phyloP scores from a whole-genome alignment of 2,797 vertebrate species.

The Xerus rutilus region DNA sequence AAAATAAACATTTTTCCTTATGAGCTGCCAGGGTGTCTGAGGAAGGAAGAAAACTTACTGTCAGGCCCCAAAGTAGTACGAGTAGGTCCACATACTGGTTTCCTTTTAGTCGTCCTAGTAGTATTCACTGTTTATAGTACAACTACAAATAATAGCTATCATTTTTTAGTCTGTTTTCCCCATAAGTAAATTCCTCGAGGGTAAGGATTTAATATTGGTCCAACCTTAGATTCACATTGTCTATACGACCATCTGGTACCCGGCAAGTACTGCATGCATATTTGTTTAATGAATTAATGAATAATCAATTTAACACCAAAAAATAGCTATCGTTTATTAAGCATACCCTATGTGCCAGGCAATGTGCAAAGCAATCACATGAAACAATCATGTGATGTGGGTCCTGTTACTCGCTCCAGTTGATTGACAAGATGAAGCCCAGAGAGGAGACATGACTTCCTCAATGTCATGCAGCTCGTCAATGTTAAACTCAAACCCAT shows the following conservation, averaged over 20 bases:
- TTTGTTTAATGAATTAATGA: not conserved
- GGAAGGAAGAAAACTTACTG: constrained; percentile 13
- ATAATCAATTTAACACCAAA: not conserved
- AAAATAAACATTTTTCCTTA: constrained; percentile 72
- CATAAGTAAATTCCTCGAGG: not conserved
- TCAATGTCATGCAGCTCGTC: not conserved
- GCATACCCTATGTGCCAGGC: not conserved
- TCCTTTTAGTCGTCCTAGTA: not conserved
- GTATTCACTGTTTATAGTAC: not conserved
- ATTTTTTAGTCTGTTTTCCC: not conserved
- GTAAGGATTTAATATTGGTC: not conserved
- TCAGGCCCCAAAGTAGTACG: not conserved
- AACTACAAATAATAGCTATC: constrained; percentile 24
- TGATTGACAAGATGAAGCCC: not conserved
- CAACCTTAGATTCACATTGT: not conserved
- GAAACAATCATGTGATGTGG: not conserved
- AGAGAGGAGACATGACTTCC: not conserved
- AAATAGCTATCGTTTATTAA: not conserved
- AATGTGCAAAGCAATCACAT: not conserved
- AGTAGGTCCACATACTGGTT: not conserved
- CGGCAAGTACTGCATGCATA: not conserved
- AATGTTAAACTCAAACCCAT: not conserved
- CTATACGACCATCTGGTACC: not conserved
- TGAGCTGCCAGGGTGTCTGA: constrained; percentile 22
- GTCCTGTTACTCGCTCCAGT: not conserved